Conservation (phyloP, 2,797 vertebrate species). For the Danionella dracula region DNA sequence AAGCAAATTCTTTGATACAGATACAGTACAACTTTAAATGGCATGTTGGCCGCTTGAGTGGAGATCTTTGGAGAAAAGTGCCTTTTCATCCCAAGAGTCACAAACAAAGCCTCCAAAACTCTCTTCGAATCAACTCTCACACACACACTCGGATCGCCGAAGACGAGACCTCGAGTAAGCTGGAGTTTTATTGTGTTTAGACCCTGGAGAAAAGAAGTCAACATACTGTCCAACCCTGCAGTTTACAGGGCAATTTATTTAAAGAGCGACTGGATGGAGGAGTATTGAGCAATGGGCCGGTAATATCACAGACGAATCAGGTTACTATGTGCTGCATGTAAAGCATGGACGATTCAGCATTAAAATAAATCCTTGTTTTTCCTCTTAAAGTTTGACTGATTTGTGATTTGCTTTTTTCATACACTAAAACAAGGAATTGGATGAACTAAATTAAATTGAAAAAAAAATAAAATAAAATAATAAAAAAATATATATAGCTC, state of each 20-base stretch:
- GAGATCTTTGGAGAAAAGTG: conserved; percentile 13
- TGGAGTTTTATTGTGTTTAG: neutral
- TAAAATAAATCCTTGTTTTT: too few relatives aligned
- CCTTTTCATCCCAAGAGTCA: conserved; percentile 6
- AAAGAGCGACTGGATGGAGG: neutral
- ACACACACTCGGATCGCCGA: neutral
- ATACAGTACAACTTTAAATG: neutral
- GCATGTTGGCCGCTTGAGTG: conserved; percentile 15
- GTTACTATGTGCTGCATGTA: neutral
- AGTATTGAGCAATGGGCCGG: neutral
- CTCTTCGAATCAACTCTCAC: neutral
- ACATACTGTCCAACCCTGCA: neutral
- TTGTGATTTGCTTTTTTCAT: too few relatives aligned
- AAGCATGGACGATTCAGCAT: neutral
- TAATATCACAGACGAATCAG: neutral
- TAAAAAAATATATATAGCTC: too few relatives aligned
- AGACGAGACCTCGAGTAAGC: neutral
- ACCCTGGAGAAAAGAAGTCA: conserved; percentile 4
- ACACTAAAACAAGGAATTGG: too few relatives aligned
- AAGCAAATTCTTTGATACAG: neutral
- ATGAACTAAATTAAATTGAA: too few relatives aligned
- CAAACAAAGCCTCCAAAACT: neutral
- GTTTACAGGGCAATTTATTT: neutral
- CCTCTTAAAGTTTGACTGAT: too few relatives aligned
- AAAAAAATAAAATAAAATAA: too few relatives aligned